Conservation (phyloP, 1,140 invertebrate genomes). For the silkworm (Bombyx mori) region ASM3026992v2 NC_085107.1:19281501-19282000, state of each 20-base stretch:
- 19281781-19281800: neutral
- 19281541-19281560: neutral
- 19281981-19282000: too few relatives aligned
- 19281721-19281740: too few relatives aligned
- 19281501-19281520: neutral
- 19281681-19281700: constrained; percentile 25
- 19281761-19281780: neutral
- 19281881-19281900: too few relatives aligned
- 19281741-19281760: too few relatives aligned
- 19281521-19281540: neutral
- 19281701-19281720: neutral
- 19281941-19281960: too few relatives aligned
- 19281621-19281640: constrained; percentile 42
- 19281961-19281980: too few relatives aligned
- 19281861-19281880: too few relatives aligned
- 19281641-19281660: constrained; percentile 30
- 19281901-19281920: too few relatives aligned
- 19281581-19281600: constrained; percentile 5
- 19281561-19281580: neutral
- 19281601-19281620: constrained; percentile 30
- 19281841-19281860: too few relatives aligned
- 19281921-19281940: too few relatives aligned
- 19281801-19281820: neutral
- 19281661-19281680: constrained; percentile 25
- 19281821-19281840: too few relatives aligned